Evolutionary conservation across 2,797 vertebrate genomes (phyloP).

Genomic region (Eulemur rubriventer): DNA sequence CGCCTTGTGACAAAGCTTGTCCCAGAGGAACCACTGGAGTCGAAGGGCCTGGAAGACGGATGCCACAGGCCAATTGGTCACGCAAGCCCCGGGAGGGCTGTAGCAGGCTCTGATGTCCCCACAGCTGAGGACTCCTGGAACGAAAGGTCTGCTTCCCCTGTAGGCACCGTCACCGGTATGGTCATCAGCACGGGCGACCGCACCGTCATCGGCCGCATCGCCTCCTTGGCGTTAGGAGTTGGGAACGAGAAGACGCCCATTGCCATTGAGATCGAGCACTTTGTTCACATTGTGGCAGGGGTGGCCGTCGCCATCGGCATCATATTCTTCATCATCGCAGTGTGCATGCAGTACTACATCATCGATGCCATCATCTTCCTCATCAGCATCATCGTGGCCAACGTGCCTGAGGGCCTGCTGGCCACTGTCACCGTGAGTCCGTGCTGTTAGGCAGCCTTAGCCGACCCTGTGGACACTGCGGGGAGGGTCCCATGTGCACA

Average conservation of each 20-base stretch:
- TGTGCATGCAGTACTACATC: constrained; percentile 84
- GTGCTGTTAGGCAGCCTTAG: background rate
- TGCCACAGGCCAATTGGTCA: too few relatives aligned
- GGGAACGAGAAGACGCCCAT: constrained; percentile 89
- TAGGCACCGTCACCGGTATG: constrained; percentile 86
- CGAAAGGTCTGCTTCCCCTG: background rate
- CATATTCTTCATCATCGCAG: constrained; percentile 87
- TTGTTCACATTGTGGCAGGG: constrained; percentile 87
- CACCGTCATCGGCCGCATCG: constrained; percentile 88
- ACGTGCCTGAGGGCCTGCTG: constrained; percentile 88
- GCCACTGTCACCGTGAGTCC: constrained; percentile 89
- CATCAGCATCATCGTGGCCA: constrained; percentile 90
- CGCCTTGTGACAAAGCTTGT: background rate
- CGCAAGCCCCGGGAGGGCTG: background rate
- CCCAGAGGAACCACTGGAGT: background rate
- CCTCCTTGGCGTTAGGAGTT: constrained; percentile 85
- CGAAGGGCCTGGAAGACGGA: background rate
- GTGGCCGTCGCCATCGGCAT: constrained; percentile 86
- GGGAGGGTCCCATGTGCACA: fast-evolving
- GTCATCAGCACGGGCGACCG: constrained; percentile 88
- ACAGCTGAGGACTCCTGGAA: background rate
- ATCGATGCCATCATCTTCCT: constrained; percentile 89
- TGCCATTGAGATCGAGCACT: constrained; percentile 88
- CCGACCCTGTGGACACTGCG: background rate
- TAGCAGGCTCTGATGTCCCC: background rate